These are phyloP conservation scores for Cabera pusaria DNA, from an alignment of 2,888 invertebrate species.

Conservation along the genomic window DNA sequence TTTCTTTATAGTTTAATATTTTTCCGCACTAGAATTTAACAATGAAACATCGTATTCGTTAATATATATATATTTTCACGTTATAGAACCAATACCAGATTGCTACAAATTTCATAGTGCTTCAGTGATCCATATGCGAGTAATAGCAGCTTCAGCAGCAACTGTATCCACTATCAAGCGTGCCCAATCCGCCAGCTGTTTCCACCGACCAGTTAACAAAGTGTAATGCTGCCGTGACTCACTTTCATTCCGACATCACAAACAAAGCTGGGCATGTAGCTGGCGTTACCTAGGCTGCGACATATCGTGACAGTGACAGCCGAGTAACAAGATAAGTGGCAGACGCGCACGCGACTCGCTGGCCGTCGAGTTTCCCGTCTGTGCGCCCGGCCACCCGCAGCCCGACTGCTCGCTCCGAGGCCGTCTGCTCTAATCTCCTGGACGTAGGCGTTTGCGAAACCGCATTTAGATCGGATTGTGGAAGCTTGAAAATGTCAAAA, in stretches of 20 bases:
- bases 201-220: constrained; percentile 3
- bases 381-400: constrained; percentile 15
- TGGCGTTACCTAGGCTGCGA: constrained; percentile 44
- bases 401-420: constrained; percentile 12
- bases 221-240: constrained; percentile 13
- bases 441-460: constrained; percentile 32
- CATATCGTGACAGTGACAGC: constrained; percentile 57
- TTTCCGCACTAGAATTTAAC: too few species aligned
- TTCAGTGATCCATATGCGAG: constrained; percentile 3
- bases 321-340: constrained; percentile 66
- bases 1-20: too few species aligned
- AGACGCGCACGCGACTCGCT: constrained; percentile 41
- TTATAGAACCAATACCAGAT: too few species aligned
- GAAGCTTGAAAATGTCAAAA: constrained; percentile 45
- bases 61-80: too few species aligned
- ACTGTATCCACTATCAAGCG: constrained; percentile 1
- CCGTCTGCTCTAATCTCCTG: constrained; percentile 47
- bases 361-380: constrained; percentile 6
- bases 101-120: too few species aligned
- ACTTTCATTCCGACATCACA: constrained; percentile 29
- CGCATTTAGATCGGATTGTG: constrained; percentile 35
- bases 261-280: constrained; percentile 54
- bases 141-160: not conserved
- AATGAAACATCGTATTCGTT: too few species aligned
- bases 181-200: constrained; percentile 4